Conservation (phyloP, 2,888 invertebrate species). For the Scaptomyza reducta region DNA sequence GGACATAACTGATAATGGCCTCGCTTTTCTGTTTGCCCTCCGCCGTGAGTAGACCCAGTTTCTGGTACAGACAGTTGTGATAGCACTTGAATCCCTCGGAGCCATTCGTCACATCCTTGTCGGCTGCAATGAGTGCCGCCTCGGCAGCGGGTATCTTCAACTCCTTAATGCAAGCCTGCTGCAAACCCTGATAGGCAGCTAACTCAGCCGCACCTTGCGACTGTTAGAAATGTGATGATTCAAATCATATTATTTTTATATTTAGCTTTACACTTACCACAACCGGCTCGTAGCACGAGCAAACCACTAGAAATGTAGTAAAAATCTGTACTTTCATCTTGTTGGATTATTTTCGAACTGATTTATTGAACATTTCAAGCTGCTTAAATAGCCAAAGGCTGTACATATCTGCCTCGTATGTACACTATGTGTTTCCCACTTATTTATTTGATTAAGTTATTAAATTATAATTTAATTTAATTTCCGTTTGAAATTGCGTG, state of each 20-base stretch:
- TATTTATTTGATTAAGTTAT: slow-evolving; percentile 51
- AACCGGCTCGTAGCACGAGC: slow-evolving; percentile 26
- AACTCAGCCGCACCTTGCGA: slow-evolving; percentile 50
- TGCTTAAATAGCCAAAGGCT: slow-evolving; percentile 44
- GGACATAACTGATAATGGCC: slow-evolving; percentile 41
- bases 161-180: slow-evolving; percentile 65
- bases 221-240: not conserved
- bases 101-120: slow-evolving; percentile 49
- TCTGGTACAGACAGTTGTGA: slow-evolving; percentile 60
- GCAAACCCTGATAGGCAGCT: slow-evolving; percentile 45
- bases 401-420: too few relatives aligned
- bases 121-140: slow-evolving; percentile 36
- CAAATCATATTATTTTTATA: too few relatives aligned
- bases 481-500: not conserved
- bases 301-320: slow-evolving; percentile 13
- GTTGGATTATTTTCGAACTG: slow-evolving; percentile 7
- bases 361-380: not conserved
- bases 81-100: slow-evolving; percentile 63
- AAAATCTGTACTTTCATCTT: slow-evolving; percentile 41
- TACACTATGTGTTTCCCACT: not conserved
- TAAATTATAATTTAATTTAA: slow-evolving; percentile 44
- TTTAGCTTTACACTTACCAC: slow-evolving; percentile 24
- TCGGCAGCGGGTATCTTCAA: slow-evolving; percentile 45
- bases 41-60: slow-evolving; percentile 45
- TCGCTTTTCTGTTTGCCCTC: slow-evolving; percentile 46